Evolutionary conservation across 2,113 vertebrate genomes (phyloP).

Genomic region (Dipodomys merriami): DNA sequence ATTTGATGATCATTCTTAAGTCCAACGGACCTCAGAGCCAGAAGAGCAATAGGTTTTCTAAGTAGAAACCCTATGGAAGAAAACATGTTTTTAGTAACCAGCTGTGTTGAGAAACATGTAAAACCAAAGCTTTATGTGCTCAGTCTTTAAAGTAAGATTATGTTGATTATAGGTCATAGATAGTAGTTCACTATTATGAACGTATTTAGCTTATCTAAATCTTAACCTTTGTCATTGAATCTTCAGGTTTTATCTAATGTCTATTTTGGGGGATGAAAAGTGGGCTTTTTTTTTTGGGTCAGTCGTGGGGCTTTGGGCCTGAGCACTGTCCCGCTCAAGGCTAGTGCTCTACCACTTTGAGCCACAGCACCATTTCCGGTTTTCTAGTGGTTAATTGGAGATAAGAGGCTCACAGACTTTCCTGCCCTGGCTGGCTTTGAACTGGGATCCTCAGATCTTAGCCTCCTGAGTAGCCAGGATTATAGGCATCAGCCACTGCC

Average conservation of each 20-base stretch:
- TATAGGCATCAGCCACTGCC: no score
- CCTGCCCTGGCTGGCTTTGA: no score
- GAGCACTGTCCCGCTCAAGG: no score
- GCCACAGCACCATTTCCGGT: no score
- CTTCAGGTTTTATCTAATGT: background rate
- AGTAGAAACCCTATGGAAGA: slow-evolving; percentile 35
- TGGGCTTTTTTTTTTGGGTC: no score
- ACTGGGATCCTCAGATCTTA: no score
- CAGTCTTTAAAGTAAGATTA: background rate
- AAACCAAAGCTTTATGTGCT: slow-evolving; percentile 2
- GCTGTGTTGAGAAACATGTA: slow-evolving; percentile 13
- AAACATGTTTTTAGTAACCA: background rate
- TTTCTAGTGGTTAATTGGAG: no score
- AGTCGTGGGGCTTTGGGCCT: no score
- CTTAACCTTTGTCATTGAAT: slow-evolving; percentile 8
- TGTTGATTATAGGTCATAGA: slow-evolving; percentile 29
- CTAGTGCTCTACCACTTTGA: no score
- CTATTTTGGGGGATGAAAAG: no score
- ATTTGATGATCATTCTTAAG: slow-evolving; percentile 28
- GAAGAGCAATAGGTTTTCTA: slow-evolving; percentile 9
- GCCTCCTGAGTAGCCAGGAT: no score
- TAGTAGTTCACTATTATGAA: slow-evolving; percentile 33
- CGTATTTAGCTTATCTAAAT: background rate
- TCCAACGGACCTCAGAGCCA: background rate
- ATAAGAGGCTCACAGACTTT: no score